Conservation (phyloP, 2,113 vertebrate genomes). For the Myanophis thanlyinensis region DNA sequence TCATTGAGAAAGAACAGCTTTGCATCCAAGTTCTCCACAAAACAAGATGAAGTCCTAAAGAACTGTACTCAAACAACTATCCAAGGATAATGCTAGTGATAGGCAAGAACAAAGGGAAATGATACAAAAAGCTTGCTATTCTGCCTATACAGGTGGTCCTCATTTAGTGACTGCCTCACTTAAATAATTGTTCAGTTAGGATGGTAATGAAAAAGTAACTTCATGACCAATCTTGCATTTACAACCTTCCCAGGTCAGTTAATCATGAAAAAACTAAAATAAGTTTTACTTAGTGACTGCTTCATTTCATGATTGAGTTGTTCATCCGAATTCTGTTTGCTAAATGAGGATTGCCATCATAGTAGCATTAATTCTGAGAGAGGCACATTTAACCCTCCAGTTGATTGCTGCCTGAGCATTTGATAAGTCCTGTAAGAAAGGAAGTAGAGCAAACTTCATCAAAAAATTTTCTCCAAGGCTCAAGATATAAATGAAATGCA, state of each 20-base stretch:
- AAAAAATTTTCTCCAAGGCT: slow-evolving; percentile 57
- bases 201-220: neutral
- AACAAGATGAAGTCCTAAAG: slow-evolving; percentile 48
- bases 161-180: neutral
- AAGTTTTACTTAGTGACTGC: neutral
- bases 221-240: neutral
- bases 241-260: neutral
- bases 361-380: slow-evolving; percentile 55
- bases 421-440: slow-evolving; percentile 27
- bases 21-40: slow-evolving; percentile 51
- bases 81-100: slow-evolving; percentile 42
- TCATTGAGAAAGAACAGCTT: neutral
- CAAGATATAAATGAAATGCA: slow-evolving; percentile 61
- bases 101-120: slow-evolving; percentile 27
- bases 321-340: neutral
- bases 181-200: neutral
- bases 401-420: slow-evolving; percentile 55
- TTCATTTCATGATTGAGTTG: neutral
- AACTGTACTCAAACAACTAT: slow-evolving; percentile 32
- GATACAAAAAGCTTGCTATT: slow-evolving; percentile 30
- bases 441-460: slow-evolving; percentile 42
- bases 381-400: slow-evolving; percentile 27
- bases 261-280: neutral
- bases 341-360: slow-evolving; percentile 26
- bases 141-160: neutral